Percentiles rank a stretch among this genome's conserved stretches.
phyloP scores from a whole-genome alignment of 2,888 invertebrate species.

The Heliconius ethilla region DNA sequence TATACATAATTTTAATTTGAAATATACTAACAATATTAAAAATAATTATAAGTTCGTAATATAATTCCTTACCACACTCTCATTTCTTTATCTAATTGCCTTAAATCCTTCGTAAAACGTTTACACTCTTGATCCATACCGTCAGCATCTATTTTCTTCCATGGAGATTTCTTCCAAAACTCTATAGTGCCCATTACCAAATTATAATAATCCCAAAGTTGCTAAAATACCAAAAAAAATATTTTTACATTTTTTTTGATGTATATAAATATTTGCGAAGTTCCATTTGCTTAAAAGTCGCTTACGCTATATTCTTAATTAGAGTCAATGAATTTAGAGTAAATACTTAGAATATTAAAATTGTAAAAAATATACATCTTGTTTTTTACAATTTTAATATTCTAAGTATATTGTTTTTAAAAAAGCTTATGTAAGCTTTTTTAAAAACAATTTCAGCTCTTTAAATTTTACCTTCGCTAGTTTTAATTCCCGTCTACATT shows the following conservation, averaged over 20 bases:
- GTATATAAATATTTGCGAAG: slow-evolving; percentile 29
- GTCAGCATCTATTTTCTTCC: slow-evolving; percentile 97
- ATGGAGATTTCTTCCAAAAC: slow-evolving; percentile 96
- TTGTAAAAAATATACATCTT: too few species aligned
- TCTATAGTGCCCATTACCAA: slow-evolving; percentile 91
- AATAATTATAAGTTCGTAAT: not conserved
- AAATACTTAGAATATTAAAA: too few species aligned
- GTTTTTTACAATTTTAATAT: too few species aligned
- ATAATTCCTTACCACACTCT: slow-evolving; percentile 82
- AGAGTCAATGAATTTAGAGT: too few species aligned
- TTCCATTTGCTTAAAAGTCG: not conserved
- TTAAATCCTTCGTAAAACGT: slow-evolving; percentile 92
- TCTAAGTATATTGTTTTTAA: too few species aligned
- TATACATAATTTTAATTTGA: too few species aligned
- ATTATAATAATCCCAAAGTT: slow-evolving; percentile 94
- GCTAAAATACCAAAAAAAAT: slow-evolving; percentile 65
- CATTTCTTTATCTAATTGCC: slow-evolving; percentile 90
- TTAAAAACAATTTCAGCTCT: too few species aligned
- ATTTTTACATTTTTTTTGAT: not conserved
- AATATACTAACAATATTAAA: too few species aligned
- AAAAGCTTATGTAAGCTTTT: too few species aligned
- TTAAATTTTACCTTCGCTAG: slow-evolving; percentile 82
- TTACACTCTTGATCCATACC: slow-evolving; percentile 97
- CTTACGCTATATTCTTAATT: too few species aligned
- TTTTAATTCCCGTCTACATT: slow-evolving; percentile 89